phyloP scores from a whole-genome alignment of 2,888 invertebrate species.

The Lepas anatifera region DNA sequence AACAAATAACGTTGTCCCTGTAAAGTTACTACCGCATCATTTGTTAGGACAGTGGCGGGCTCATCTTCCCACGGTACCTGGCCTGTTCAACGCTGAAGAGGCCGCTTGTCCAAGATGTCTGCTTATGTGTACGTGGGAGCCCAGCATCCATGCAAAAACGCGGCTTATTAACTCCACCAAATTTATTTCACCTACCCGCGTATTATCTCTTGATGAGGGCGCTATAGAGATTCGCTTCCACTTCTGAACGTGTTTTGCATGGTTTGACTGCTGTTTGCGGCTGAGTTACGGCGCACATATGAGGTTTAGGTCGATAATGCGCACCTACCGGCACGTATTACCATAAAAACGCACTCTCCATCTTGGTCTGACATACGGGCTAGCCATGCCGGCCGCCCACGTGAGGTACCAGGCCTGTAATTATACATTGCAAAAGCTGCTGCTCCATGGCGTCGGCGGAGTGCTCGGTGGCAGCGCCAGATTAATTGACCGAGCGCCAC shows the following conservation, averaged over 20 bases:
- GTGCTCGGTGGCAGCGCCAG: neutral
- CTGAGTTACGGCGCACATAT: neutral
- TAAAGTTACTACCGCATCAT: too few species aligned
- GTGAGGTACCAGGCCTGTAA: neutral
- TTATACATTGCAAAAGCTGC: neutral
- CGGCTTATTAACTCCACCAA: too few species aligned
- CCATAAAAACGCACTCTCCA: neutral
- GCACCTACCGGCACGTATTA: neutral
- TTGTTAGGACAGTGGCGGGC: too few species aligned
- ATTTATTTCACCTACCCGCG: too few species aligned
- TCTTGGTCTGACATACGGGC: conserved; percentile 3
- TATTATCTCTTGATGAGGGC: too few species aligned
- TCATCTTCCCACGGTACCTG: too few species aligned
- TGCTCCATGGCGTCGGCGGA: neutral
- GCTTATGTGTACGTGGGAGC: too few species aligned
- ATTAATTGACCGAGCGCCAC: neutral
- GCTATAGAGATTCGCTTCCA: too few species aligned
- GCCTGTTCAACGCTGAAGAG: too few species aligned
- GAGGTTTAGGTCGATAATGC: neutral
- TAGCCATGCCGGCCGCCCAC: neutral
- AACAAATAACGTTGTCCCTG: too few species aligned
- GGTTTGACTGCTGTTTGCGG: neutral
- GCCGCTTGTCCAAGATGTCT: too few species aligned
- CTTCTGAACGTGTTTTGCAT: neutral
- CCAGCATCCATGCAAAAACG: too few species aligned